Evolutionary conservation across 1,140 invertebrate genomes (phyloP), one percentile per base, ranked within the genome.

Genomic region (Trichoplusia ni): DNA sequence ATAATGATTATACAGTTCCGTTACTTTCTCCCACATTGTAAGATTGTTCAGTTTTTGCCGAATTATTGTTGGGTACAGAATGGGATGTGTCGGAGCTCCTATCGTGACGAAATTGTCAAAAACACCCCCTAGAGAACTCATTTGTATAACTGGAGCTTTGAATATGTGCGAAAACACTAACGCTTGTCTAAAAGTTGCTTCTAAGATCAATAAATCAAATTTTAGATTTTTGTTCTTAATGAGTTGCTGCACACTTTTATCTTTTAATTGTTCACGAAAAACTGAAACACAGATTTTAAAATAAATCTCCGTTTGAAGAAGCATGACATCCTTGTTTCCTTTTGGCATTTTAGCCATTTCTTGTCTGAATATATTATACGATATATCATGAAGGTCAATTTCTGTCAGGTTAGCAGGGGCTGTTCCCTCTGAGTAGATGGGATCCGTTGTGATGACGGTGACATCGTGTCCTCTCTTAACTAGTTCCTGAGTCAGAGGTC

Each of bases 81-180:
- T 46, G 0, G 90, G 86, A 62, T 92, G 90, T 5, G 80, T 67
- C 2, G 89, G 81, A 56, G 89, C 91, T 16, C 92, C 92, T 2
- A 90, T 65, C 0, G 60, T 35, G 23, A 74, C 56, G 44, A 75
- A 83, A 38, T 75, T 73, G 0, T 59, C 21, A n/a, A 47, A 11
- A 1, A 64, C 33, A 1, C 64, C 66, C 4, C 71, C 71, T n/a
- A 82, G 70, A 2, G 90, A 88, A 47, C 80, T 85, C 0, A 91
- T 54, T 23, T 71, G 65, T 16, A 92, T 87, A 0, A 90, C 68
- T 2, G 90, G 90, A n/a, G 72, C 84, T 21, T 89, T 77, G 35
- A 86, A 86, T 29, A 75, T 54, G 67, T 90, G 69, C 0, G 80
- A 78, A 2, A 92, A 73, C 2, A 72, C 85, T 13, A 80, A 40